Base-by-base conservation (phyloP, 2,888 invertebrate species). In the Amblyteles armatorius region DNA sequence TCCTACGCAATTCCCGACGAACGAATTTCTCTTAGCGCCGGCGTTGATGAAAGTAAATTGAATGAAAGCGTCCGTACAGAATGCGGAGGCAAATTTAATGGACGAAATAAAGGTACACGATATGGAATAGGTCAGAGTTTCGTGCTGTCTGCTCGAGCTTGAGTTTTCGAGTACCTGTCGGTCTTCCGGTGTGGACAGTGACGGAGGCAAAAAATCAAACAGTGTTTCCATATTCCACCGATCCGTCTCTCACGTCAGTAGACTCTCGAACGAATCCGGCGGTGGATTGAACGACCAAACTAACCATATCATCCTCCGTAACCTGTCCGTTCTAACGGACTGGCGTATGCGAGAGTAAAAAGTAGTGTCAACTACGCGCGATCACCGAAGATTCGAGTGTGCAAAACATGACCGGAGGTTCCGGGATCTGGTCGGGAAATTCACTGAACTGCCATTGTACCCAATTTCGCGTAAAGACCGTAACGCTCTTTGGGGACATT, bases 181-280 rank as follows among this genome's bases (percentile, higher is more conserved):
- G 13, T 57, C 26, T 57, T 26, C 4, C 13, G 11, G 57, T 26
- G 1, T 22, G 13, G 26, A 26, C 22, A 22, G 22, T 57, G 9
- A 22, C 57, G 57, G 57, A 26, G 26, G 11, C 57, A 52, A 57
- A 57, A 57, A 57, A 57, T 55, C 22, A 55, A 55, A 55, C 9
- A 9, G 3, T 19, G 3, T 22, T 57, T 22, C 11, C 19, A 22
- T 26, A 22, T 57, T 22, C 22, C 9, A 26, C 22, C 11, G 3
- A 44, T 44, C 16, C 44, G 44, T 44, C 44, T 13, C 11, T 44
- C 13, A 2, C 22, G 55, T 26, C 22, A 11, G 11, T 26, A 22
- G 19, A 57, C 13, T 57, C 57, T 57, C 57, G 57, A 26, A 26
- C 26, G 11, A 0, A 22, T 57, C 22, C 57, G 4, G 3, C 9